Percentiles rank a stretch among this genome's conserved stretches.
phyloP scores from a whole-genome alignment of 2,888 invertebrate genomes.

The Ramazzottius varieornatus region DNA sequence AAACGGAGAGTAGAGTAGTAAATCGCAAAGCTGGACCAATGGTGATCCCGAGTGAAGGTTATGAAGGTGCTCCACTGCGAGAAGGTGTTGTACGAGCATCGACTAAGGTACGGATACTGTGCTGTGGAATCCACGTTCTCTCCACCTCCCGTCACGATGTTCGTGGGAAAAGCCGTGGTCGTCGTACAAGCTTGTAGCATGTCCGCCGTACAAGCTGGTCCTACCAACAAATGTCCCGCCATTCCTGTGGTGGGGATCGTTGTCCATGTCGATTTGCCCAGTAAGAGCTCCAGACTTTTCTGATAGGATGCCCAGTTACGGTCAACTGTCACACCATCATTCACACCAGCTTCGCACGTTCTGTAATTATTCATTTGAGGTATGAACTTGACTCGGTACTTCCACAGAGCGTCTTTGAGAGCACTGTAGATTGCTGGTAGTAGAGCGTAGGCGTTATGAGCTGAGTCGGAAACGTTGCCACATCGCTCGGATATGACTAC shows the following conservation, averaged over 20 bases:
- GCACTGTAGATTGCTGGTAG: not conserved
- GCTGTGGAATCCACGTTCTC: not conserved
- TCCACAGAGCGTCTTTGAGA: not conserved
- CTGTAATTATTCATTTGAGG: not conserved
- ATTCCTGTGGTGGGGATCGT: not conserved
- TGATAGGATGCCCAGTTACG: not conserved
- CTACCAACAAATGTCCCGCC: not conserved
- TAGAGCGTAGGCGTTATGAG: too few relatives aligned
- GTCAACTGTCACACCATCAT: not conserved
- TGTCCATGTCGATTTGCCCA: too few relatives aligned
- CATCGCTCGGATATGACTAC: too few relatives aligned
- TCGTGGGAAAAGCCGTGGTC: not conserved
- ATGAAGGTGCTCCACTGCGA: not conserved
- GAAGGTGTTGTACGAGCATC: slow-evolving; percentile 1
- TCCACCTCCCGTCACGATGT: not conserved
- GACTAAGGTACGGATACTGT: not conserved
- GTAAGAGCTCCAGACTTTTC: not conserved
- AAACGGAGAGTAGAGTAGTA: too few relatives aligned
- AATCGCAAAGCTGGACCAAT: not conserved
- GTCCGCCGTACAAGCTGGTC: not conserved
- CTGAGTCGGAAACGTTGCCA: too few relatives aligned
- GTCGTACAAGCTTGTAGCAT: not conserved
- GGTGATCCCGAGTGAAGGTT: not conserved
- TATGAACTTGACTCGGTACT: not conserved
- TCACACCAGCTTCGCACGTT: not conserved